These are phyloP conservation scores for Falco peregrinus DNA, from an alignment of 2,797 vertebrate species.

Conservation along the genomic window DNA sequence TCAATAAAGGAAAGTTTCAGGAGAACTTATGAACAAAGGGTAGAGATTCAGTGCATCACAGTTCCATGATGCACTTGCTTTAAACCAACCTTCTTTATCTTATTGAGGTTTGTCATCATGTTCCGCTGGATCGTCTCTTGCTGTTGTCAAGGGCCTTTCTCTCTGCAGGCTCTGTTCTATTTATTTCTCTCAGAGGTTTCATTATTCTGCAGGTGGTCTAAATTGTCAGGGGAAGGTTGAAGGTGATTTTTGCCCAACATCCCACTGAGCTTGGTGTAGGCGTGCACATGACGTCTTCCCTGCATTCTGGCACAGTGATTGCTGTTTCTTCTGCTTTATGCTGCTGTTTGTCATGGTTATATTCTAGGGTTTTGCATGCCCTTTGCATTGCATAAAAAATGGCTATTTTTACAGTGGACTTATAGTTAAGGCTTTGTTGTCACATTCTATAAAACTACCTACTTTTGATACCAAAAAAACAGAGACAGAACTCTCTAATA, in stretches of 20 bases:
- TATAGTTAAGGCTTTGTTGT: background rate
- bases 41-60: background rate
- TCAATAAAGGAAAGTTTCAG: background rate
- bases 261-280: background rate
- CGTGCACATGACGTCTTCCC: background rate
- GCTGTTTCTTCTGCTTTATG: background rate
- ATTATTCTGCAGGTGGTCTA: background rate
- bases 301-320: background rate
- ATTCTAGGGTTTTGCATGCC: background rate
- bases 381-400: background rate
- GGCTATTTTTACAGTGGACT: background rate
- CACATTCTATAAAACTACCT: background rate
- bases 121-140: background rate
- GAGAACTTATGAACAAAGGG: background rate
- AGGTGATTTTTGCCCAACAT: background rate
- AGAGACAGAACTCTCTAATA: too few species aligned
- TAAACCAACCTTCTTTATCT: background rate
- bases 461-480: background rate
- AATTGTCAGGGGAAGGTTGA: background rate
- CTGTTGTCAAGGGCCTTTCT: background rate
- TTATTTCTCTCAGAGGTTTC: background rate
- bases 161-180: background rate
- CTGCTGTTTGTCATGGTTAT: background rate
- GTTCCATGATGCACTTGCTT: background rate
- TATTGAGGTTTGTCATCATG: background rate